Evolutionary conservation across 2,888 invertebrate genomes (phyloP).

Genomic region (Dorcus parallelipipedus): DNA sequence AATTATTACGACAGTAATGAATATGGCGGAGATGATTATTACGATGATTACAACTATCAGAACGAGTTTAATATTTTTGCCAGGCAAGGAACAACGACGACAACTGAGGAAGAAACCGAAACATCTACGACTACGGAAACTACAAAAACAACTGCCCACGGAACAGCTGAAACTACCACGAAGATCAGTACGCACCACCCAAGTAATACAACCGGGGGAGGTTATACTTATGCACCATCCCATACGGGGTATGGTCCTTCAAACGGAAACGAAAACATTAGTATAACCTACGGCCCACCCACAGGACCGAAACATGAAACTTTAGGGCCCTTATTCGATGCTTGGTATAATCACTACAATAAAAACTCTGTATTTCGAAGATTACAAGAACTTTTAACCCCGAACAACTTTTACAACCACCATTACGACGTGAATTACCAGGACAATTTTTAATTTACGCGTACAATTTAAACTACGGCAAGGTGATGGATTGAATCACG

Average conservation of each 20-base stretch:
- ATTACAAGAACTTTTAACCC: conserved; percentile 26
- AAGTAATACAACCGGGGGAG: conserved; percentile 1
- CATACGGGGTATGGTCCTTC: conserved; percentile 41
- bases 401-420: conserved; percentile 20
- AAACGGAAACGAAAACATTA: conserved; percentile 43
- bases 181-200: background rate
- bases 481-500: background rate
- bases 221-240: conserved; percentile 15
- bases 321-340: conserved; percentile 20
- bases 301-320: conserved; percentile 12
- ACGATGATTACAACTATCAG: conserved; percentile 13
- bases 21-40: conserved; percentile 11
- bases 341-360: conserved; percentile 26
- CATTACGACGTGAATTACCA: conserved; percentile 17
- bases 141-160: conserved; percentile 2
- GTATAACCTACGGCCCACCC: conserved; percentile 43
- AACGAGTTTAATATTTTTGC: conserved; percentile 7
- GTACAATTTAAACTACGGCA: no score
- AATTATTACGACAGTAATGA: conserved; percentile 13
- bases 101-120: background rate
- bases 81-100: conserved; percentile 14
- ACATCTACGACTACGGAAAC: background rate
- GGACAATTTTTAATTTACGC: conserved; percentile 12
- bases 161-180: conserved; percentile 7
- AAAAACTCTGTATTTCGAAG: conserved; percentile 23